Base-by-base conservation (phyloP, 2,888 invertebrate species). In the Tridacna gigas region DNA sequence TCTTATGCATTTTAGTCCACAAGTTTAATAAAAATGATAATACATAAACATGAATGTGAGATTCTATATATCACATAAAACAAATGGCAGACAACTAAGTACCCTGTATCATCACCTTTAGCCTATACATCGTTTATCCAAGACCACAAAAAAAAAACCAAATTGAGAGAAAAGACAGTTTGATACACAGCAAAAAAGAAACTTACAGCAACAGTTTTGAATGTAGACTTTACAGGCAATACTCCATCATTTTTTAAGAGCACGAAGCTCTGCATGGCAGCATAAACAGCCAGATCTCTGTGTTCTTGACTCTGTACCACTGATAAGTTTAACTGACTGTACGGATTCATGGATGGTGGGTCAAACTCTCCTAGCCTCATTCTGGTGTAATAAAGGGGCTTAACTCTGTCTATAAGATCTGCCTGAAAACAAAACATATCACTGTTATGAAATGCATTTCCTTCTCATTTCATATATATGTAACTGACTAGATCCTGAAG, bases 301-400 rank as follows among this genome's bases (percentile, higher is more conserved):
- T 93, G 93, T 12, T 73, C 83, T 2, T 61, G 77, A 77, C 83
- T 86, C 71, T 90, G 88, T 48, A 86, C 79, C 22, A 84, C 76
- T 15, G 88, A 86, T 51, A 89, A 66, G 74, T 85, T 84, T 18
- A 88, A 77, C n/a, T 78, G 51, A 26, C 74, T 77, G 69, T 84
- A 88, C n/a, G 88, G 89, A 69, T 86, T 89, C 86, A 84, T 69
- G 4, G 60, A 66, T 7, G 88, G 89, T 12, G 91, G 91, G 74
- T 91, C 91, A 85, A 91, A 91, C 65, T 91, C 91, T 20, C 91
- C 91, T 9, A 91, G 84, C 66, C 85, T 83, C 90, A 91, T 90
- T 51, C 91, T 81, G 12, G 91, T 90, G 71, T 88, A 88, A 78
- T 89, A 90, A 65, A 91, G 82, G 37, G 91, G 90, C 75, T 88